Percentiles rank a stretch among this genome's conserved stretches.
Evolutionary conservation across 2,113 vertebrate species (phyloP).

Genomic region (Camelus dromedarius): DNA sequence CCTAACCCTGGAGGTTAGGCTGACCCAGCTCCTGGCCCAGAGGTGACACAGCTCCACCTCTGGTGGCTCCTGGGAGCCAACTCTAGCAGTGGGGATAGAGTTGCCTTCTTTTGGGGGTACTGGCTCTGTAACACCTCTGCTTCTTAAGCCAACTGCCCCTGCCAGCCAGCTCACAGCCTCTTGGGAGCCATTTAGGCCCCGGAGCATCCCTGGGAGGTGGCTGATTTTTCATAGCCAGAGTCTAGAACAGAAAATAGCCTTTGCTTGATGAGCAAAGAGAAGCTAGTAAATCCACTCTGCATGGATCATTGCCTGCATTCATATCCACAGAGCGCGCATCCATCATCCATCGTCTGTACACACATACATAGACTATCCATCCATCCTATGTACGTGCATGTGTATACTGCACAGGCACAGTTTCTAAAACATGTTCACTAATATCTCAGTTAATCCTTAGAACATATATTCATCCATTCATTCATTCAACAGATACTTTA

Average conservation of each 20-base stretch:
- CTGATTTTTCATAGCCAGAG: background rate
- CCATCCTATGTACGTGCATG: accelerated
- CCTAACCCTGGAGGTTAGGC: background rate
- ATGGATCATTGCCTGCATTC: background rate
- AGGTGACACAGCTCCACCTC: background rate
- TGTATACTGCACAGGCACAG: background rate
- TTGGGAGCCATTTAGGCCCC: background rate
- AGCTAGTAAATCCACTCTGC: background rate
- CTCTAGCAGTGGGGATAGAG: background rate
- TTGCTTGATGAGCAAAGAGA: background rate
- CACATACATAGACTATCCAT: background rate
- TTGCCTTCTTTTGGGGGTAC: background rate
- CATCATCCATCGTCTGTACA: background rate
- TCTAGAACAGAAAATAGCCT: background rate
- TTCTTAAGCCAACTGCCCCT: background rate
- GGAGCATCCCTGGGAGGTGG: background rate
- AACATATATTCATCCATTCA: background rate
- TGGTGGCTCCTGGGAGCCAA: background rate
- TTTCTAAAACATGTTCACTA: background rate
- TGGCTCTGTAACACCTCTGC: background rate
- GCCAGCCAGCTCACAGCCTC: background rate
- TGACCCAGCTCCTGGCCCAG: background rate
- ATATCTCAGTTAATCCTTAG: background rate
- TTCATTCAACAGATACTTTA: background rate
- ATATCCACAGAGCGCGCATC: background rate